Conservation (phyloP, 2,113 vertebrate genomes). For the Pholis gunnellus region DNA sequence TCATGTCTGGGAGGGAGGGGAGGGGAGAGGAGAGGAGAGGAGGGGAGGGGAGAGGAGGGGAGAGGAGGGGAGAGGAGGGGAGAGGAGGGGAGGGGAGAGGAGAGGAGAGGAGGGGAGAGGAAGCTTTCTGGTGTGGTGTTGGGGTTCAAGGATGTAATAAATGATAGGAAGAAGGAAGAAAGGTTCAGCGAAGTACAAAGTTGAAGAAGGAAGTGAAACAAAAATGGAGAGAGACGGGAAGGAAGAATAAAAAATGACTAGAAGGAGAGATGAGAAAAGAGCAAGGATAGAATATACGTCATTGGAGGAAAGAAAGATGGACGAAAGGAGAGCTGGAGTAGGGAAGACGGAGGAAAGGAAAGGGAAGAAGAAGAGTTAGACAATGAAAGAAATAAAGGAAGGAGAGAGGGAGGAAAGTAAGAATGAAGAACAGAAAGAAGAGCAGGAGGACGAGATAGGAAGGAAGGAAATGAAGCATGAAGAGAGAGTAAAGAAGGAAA, state of each 20-base stretch:
- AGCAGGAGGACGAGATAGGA: too few species aligned
- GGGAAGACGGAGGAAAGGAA: not conserved
- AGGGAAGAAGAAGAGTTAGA: not conserved
- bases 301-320: too few species aligned
- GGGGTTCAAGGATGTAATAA: not conserved
- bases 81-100: too few species aligned
- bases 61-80: not conserved
- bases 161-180: not conserved
- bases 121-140: not conserved
- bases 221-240: not conserved
- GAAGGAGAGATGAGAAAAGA: not conserved
- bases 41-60: too few species aligned
- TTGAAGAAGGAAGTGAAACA: not conserved
- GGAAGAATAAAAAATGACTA: not conserved
- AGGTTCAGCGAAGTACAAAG: too few species aligned
- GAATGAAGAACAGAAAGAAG: not conserved
- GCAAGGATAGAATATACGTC: not conserved
- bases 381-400: not conserved
- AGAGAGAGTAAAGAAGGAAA: not conserved
- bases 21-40: too few species aligned
- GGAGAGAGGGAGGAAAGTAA: not conserved
- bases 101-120: not conserved
- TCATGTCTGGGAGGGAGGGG: not conserved
- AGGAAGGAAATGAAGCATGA: not conserved
- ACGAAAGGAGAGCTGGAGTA: not conserved